Percentiles rank a stretch among this genome's conserved stretches.
Evolutionary conservation across 2,888 invertebrate genomes (phyloP).

Genomic region (Oligia strigilis): DNA sequence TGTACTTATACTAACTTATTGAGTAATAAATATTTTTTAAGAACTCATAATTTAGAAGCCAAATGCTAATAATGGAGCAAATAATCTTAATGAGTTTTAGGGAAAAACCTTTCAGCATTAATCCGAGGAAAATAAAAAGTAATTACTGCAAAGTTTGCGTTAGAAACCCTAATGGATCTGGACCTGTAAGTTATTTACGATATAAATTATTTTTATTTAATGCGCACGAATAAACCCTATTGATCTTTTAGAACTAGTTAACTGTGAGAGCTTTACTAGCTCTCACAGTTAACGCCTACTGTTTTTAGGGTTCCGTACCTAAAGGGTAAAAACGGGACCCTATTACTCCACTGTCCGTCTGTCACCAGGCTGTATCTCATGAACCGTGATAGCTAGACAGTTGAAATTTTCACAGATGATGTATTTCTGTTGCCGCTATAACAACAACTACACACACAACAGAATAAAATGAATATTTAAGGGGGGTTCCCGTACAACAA

Average conservation of each 20-base stretch:
- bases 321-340: no score
- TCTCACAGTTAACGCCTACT: not conserved
- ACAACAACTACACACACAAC: no score
- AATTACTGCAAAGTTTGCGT: slow-evolving; percentile 11
- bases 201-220: not conserved
- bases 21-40: slow-evolving; percentile 45
- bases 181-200: not conserved
- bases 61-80: slow-evolving; percentile 51
- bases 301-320: no score
- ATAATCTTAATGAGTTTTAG: slow-evolving; percentile 39
- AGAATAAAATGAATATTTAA: no score
- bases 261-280: not conserved
- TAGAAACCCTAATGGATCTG: not conserved
- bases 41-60: slow-evolving; percentile 50
- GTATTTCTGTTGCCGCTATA: no score
- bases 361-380: no score
- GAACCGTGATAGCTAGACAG: no score
- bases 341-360: no score
- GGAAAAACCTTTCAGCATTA: slow-evolving; percentile 17
- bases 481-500: no score
- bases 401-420: no score
- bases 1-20: slow-evolving; percentile 17
- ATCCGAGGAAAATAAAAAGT: slow-evolving; percentile 5
- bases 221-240: not conserved
- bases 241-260: not conserved